Base-by-base conservation (phyloP, 2,797 vertebrate genomes). In the Lagorchestes hirsutus region DNA sequence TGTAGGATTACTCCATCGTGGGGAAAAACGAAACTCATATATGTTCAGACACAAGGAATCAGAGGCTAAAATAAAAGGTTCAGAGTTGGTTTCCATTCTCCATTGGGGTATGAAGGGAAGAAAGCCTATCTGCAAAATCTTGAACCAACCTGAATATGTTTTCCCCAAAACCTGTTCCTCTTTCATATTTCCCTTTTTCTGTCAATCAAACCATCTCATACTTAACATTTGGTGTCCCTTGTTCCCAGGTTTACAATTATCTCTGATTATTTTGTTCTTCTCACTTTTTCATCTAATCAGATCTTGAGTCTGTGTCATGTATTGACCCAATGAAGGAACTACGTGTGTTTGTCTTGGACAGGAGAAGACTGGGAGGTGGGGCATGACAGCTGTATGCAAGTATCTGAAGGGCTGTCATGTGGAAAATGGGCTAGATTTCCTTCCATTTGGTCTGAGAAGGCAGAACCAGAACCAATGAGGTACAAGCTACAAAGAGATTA, bases 31-130 rank as follows among this genome's bases (percentile, higher is more conserved):
- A 40, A 1, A 28, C 57, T 94, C 97, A 62, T 94, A 95, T 22
- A 4, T 24, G 31, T 92, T 93, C 93, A 55, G 24, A 92, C 58
- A 94, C 82, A 82, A 58, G 93, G 46, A 96, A 96, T 96, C 4
- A 29, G 90, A 94, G 8, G 97, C 59, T 87, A 29, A 96, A 95
- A 56, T 95, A 96, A 93, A 96, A 97, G 58, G 46, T 91, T 98
- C 95, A 96, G 54, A 96, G 96, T 46, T 92, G 93, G n/a, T 94
- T 96, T 97, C 50, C 96, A 96, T 97, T 97, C 96, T 95, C 97
- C 96, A 97, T 95, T 95, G 92, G 31, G 97, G 10, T 59, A 87
- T 95, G 97, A 95, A 14, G 95, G 54, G 58, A 96, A 59, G 62
- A 93, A 91, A 97, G 6, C 54, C 55, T n/a, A 34, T 54, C 57